A percentile compares a stretch with the other conserved stretches of the same genome.
Evolutionary conservation across 1,140 invertebrate species (phyloP).

Genomic region (Rhizoglyphus robini): DNA sequence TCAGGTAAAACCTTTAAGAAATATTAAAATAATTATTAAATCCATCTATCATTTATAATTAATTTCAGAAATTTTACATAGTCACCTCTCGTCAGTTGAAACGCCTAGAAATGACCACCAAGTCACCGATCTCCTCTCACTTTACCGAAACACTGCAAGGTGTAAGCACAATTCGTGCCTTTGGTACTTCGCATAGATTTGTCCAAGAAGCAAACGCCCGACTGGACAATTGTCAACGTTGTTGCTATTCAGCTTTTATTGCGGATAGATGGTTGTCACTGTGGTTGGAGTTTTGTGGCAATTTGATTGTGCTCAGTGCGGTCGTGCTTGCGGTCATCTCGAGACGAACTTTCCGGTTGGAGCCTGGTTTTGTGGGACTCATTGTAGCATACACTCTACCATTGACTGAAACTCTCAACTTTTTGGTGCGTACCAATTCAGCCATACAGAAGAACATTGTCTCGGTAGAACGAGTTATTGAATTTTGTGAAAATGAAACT

Average conservation of each 20-base stretch:
- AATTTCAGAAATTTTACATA: conserved; percentile 40
- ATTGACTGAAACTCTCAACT: conserved; percentile 46
- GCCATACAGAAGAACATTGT: conserved; percentile 52
- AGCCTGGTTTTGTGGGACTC: conserved; percentile 65
- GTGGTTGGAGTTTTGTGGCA: conserved; percentile 33
- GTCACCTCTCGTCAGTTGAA: conserved; percentile 42
- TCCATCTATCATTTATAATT: too few species aligned
- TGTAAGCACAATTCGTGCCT: conserved; percentile 43
- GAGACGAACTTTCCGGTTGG: conserved; percentile 49
- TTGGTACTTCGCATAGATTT: conserved; percentile 19
- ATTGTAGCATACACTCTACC: conserved; percentile 77
- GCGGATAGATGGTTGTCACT: conserved; percentile 32
- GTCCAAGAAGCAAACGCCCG: background rate
- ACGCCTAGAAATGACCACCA: conserved; percentile 40
- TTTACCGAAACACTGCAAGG: conserved; percentile 44
- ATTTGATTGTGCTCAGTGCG: conserved; percentile 31
- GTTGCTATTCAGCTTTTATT: conserved; percentile 32
- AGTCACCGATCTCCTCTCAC: conserved; percentile 43
- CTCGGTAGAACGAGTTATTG: conserved; percentile 46
- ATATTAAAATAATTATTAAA: too few species aligned
- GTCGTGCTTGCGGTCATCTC: conserved; percentile 34
- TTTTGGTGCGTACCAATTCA: conserved; percentile 44
- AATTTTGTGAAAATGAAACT: conserved; percentile 50
- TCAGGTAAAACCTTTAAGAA: too few species aligned
- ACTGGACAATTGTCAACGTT: conserved; percentile 28